phyloP scores from a whole-genome alignment of 1,140 invertebrate species.

The Drosophila simulans region DNA sequence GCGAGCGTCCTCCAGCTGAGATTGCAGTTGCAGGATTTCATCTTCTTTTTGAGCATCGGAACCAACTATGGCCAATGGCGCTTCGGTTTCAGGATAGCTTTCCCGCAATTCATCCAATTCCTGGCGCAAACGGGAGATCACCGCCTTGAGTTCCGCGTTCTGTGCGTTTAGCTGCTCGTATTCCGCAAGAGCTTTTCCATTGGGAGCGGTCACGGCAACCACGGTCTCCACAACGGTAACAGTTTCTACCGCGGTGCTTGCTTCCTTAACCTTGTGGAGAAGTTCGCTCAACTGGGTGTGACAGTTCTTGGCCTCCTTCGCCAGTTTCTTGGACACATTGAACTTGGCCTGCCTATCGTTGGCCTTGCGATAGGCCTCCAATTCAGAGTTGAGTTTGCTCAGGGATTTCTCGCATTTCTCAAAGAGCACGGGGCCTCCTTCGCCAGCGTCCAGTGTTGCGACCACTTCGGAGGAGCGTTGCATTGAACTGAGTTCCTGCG shows the following conservation, averaged over 20 bases:
- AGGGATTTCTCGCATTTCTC: conserved; percentile 78
- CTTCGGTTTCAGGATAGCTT: conserved; percentile 16
- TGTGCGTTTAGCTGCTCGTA: conserved; percentile 85
- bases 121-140: conserved; percentile 46
- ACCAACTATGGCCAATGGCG: conserved; percentile 17
- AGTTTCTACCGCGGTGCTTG: conserved; percentile 83
- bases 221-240: conserved; percentile 81
- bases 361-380: conserved; percentile 77
- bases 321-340: conserved; percentile 79
- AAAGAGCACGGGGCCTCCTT: conserved; percentile 54
- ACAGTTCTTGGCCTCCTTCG: conserved; percentile 79
- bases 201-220: conserved; percentile 76
- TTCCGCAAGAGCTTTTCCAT: conserved; percentile 81
- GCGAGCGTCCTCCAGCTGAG: conserved; percentile 1
- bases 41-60: conserved; percentile 6
- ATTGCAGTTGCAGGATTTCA: conserved; percentile 17
- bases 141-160: conserved; percentile 81
- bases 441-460: conserved; percentile 59
- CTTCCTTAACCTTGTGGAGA: conserved; percentile 84
- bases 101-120: conserved; percentile 60
- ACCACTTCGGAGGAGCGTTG: conserved; percentile 78
- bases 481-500: conserved; percentile 75
- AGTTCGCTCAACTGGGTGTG: conserved; percentile 73
- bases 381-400: conserved; percentile 67
- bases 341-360: conserved; percentile 79